Evolutionary conservation across 1,140 invertebrate species (phyloP), one percentile per base, ranked within the genome.

Genomic region (Pseudoatta argentina): DNA sequence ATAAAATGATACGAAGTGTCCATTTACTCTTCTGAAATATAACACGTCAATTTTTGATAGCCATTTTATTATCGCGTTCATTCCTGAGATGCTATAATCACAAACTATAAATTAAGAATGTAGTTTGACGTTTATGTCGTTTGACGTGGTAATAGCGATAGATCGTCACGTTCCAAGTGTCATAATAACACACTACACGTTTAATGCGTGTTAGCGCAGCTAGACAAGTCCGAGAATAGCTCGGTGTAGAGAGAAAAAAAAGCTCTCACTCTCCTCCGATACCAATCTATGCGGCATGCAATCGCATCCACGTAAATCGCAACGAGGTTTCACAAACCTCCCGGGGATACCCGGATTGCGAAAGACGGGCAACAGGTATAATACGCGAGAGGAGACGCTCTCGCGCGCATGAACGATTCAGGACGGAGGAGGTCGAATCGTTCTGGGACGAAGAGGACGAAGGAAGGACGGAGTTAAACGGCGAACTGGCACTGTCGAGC

Each of bases 371-470:
- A 82, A 89, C 86, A 86, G 89, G 76, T 89, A 89, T 59, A 76
- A 57, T 27, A 75, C 39, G 85, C 53, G 78, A 88, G 76, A 77
- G 86, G 72, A 86, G 87, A 72, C 53, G 64, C 64, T 81, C 53
- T 79, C 64, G 86, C 85, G 83, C 71, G 87, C 82, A 86, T 63
- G 71, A 89, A 87, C 88, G 88, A 77, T 89, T 75, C 87, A 78
- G 87, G 73, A 87, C 55, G 71, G 78, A 83, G 66, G 89, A 87
- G 85, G 69, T 71, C 66, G 39, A 63, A 78, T 77, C 63, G 87
- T 75, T 86, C 82, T 75, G 76, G 66, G 81, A 81, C 51, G 86
- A 91, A 87, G 87, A 87, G 63, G 86, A 78, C 55, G 72, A 87
- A 59, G 79, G 59, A 85, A 76, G 81, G 64, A 83, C 69, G 48